Evolutionary conservation across 2,797 vertebrate genomes (phyloP), one percentile per base, ranked within the genome.

Genomic region (Alfaro cultratus): DNA sequence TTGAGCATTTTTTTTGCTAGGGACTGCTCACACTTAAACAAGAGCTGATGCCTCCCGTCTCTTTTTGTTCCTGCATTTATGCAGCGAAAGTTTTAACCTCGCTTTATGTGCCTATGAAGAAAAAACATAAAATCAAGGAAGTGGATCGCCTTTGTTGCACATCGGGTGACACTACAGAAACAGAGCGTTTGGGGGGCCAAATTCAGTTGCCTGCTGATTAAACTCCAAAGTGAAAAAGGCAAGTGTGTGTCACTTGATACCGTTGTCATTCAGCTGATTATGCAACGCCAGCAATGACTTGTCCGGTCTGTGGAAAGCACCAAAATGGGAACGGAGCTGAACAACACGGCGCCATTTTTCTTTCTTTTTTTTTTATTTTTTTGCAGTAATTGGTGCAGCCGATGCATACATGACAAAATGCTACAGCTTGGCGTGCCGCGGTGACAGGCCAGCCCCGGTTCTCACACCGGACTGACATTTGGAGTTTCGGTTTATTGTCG

Each of bases 401-500:
- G 5, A 55, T 7, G n/a, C 29, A 31, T 21, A 57, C 18, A 29
- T 57, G 26, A 5, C 2, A 26, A 39, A 80, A 11, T 86, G 73
- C 81, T 89, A 82, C 77, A 76, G 60, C 70, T 87, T 41, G 70
- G 57, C 15, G 47, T 80, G 46, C 39, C 49, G 73, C 36, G 47
- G 55, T 79, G 73, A 62, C 64, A 47, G 62, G 78, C 67, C 82
- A 77, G 80, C 78, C 76, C 70, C 1, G 45, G 74, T 83, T 89
- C 78, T 86, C 76, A 85, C 2, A 23, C 36, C 39, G 36, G 72
- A 47, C 53, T 73, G 57, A 79, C 51, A 71, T 5, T 76, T 75
- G 11, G 79, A 46, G 78, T 80, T 79, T 34, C 77, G 43, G 13
- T 83, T 79, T 73, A 51, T 79, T 79, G 73, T 72, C n/a, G 34